Percentiles rank a stretch among this genome's conserved stretches.
Conservation (phyloP, 2,113 vertebrate species). For the Neotoma lepida region DNA sequence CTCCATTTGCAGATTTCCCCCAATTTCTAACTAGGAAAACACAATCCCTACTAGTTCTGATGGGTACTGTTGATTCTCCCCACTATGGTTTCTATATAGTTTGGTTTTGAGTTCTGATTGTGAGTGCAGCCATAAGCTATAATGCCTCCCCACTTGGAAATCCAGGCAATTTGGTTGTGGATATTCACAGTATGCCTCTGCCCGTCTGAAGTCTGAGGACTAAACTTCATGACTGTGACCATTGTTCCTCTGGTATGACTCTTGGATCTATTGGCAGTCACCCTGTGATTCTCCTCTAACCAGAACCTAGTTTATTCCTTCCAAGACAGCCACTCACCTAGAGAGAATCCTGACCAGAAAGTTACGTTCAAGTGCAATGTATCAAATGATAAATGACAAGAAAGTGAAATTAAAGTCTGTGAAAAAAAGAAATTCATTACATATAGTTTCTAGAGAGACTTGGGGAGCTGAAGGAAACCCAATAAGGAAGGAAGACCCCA, state of each 20-base stretch:
- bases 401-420: not conserved
- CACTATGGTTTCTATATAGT: not conserved
- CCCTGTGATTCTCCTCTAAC: not conserved
- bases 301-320: not conserved
- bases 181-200: not conserved
- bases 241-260: not conserved
- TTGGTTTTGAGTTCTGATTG: not conserved
- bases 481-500: not conserved
- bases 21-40: constrained; percentile 50
- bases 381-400: not conserved
- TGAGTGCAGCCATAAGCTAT: not conserved
- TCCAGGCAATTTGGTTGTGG: not conserved
- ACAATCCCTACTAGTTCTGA: constrained; percentile 64
- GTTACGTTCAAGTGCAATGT: not conserved
- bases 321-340: not conserved
- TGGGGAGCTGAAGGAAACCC: not conserved
- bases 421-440: not conserved
- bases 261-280: not conserved
- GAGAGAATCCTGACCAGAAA: not conserved
- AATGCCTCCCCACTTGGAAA: not conserved
- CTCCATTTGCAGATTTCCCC: not conserved
- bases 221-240: not conserved
- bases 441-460: not conserved
- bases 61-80: constrained; percentile 3
- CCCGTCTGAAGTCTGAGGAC: not conserved